These are phyloP conservation scores for Cyclura pinguis DNA, from an alignment of 2,797 vertebrate species.

Conservation along the genomic window DNA sequence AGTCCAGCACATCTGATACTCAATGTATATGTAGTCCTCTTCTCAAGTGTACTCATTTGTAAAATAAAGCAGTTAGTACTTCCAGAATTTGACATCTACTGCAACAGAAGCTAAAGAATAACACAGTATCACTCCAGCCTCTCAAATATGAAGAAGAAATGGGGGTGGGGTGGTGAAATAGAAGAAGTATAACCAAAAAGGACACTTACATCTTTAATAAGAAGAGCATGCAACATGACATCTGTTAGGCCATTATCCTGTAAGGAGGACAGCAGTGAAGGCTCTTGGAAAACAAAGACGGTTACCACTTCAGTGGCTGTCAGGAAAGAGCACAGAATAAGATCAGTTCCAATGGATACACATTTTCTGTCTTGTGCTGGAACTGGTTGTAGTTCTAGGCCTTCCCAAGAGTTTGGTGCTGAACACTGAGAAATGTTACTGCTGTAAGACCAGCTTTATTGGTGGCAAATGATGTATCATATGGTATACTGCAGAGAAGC, in stretches of 20 bases:
- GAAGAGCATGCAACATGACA: slow-evolving; percentile 96
- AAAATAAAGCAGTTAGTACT: neutral
- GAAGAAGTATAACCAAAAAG: neutral
- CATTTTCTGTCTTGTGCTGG: no score
- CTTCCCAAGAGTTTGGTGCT: neutral
- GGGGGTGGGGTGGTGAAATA: rapidly evolving
- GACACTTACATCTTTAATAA: slow-evolving; percentile 96
- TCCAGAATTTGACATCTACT: neutral
- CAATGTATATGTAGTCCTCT: neutral
- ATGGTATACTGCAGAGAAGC: no score
- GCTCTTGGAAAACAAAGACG: slow-evolving; percentile 99
- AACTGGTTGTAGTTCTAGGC: neutral
- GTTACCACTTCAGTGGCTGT: slow-evolving; percentile 98
- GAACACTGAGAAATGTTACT: no score
- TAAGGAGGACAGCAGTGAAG: slow-evolving; percentile 94
- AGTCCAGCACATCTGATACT: neutral
- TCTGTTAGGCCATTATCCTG: slow-evolving; percentile 98
- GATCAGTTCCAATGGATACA: neutral
- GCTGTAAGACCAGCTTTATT: no score
- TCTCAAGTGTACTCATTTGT: neutral
- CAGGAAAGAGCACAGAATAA: slow-evolving; percentile 47
- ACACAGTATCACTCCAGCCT: neutral
- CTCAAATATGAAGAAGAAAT: neutral
- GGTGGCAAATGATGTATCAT: no score
- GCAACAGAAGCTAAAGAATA: neutral